Percentiles rank a stretch among this genome's conserved stretches.
These are phyloP conservation scores for Pipistrellus pipistrellus DNA, from an alignment of 2,797 vertebrate species.

Conservation along the genomic window DNA sequence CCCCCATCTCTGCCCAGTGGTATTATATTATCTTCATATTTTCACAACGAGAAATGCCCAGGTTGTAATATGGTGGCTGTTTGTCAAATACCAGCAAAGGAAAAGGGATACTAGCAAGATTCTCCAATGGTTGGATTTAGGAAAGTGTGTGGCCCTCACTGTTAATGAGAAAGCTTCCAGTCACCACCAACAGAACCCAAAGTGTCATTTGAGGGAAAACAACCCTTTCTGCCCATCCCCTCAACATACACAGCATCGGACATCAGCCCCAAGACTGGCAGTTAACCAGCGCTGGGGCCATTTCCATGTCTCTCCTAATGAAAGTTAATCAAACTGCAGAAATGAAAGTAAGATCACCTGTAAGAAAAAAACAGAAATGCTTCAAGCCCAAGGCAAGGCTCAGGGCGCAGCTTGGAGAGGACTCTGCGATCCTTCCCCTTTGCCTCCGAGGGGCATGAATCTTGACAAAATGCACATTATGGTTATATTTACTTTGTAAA, in stretches of 20 bases:
- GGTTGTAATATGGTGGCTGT: background rate
- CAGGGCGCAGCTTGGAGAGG: fast-evolving
- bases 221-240: background rate
- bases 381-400: too few relatives aligned
- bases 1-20: too few relatives aligned
- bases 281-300: too few relatives aligned
- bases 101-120: too few relatives aligned
- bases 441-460: fast-evolving
- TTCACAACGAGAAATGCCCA: background rate
- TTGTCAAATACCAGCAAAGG: background rate
- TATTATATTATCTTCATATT: background rate
- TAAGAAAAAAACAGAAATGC: background rate
- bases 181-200: fast-evolving
- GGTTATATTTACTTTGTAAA: background rate
- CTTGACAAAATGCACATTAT: background rate
- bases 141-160: fast-evolving
- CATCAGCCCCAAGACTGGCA: fast-evolving
- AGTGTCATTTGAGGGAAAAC: background rate
- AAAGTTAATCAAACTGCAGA: background rate
- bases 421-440: fast-evolving
- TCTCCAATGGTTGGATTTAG: background rate
- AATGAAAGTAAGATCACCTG: background rate
- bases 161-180: background rate
- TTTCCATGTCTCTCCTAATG: background rate
- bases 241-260: fast-evolving